Conservation (phyloP, 1,140 invertebrate genomes). For the Vollenhovia emeryi region DNA sequence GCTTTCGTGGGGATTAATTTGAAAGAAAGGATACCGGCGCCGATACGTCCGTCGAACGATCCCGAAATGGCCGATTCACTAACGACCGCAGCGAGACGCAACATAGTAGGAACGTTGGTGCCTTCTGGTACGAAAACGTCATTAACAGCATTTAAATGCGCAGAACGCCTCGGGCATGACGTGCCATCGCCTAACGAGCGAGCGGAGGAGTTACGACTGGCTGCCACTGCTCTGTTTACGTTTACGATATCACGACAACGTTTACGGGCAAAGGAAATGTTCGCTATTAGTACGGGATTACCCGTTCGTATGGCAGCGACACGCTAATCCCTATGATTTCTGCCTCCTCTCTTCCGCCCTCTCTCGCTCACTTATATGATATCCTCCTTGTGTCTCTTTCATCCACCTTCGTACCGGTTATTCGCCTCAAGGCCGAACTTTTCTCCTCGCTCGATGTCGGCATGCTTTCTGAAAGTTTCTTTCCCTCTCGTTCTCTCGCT, state of each 20-base stretch:
- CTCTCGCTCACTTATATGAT: conserved; percentile 55
- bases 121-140: conserved; percentile 72
- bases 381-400: conserved; percentile 48
- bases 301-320: conserved; percentile 69
- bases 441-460: conserved; percentile 43
- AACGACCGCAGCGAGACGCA: conserved; percentile 17
- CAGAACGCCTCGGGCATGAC: conserved; percentile 67
- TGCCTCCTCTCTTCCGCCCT: conserved; percentile 22
- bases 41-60: not conserved
- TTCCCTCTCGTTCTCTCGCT: conserved; percentile 47
- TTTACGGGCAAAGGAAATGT: conserved; percentile 75
- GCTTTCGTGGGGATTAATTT: conserved; percentile 15
- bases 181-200: conserved; percentile 76
- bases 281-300: conserved; percentile 76
- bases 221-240: conserved; percentile 73
- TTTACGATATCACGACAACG: conserved; percentile 76
- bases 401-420: conserved; percentile 53
- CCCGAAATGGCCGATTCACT: conserved; percentile 26
- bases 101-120: conserved; percentile 4
- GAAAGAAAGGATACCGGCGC: not conserved
- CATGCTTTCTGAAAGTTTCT: conserved; percentile 47
- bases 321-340: conserved; percentile 75
- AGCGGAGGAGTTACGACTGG: conserved; percentile 74
- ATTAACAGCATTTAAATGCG: conserved; percentile 78
- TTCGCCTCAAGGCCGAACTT: conserved; percentile 56